Base-by-base conservation (phyloP, 1,140 invertebrate species). In the Zaprionus ghesquierei region DNA sequence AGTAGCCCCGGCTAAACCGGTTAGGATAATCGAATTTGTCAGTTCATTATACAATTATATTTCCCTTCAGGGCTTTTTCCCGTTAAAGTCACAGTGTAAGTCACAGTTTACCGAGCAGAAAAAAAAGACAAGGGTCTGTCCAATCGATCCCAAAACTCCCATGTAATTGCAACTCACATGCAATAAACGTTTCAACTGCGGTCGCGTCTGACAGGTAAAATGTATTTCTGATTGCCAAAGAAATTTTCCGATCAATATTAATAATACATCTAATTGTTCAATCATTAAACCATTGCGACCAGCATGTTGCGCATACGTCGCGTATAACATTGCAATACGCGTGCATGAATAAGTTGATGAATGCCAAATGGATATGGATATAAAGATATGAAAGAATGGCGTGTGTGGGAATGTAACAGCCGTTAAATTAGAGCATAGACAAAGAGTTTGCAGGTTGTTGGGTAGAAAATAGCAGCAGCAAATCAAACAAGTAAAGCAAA, bases 271-370 rank as follows among this genome's bases (percentile, higher is more conserved):
- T 61, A 69, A 69, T 73, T 61, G 70, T 73, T 27, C 38, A 54
- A 38, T 69, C 70, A 62, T 50, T 38, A n/a, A n/a, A n/a, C 5
- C n/a, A 38, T 15, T n/a, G 35, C 25, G 22, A 44, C 49, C 51
- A 51, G 31, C 64, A 81, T 55, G 51, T 81, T 74, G 55, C 60
- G 62, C 64, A 81, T 81, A 68, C 78, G 78, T 58, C 54, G 31
- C n/a, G 54, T 51, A 50, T 33, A 33, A 9, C 15, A 54, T 22
- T 22, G 31, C 15, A 25, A 15, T 25, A 0, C 31, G 12, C 31
- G 12, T 27, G 33, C 15, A 59, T 25, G 10, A 18, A 56, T 13
- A 4, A 23, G 8, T 29, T 15, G 51, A 54, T 33, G 22, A 54
- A 29, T 29, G 15, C 27, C 27, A 27, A 15, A 10, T 18, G 9